Percentiles rank a stretch among this genome's conserved stretches.
Evolutionary conservation across 37 sponge, comb jelly and placozoan species (phyloP).

Genomic region (Cladorhizidae sp.): DNA sequence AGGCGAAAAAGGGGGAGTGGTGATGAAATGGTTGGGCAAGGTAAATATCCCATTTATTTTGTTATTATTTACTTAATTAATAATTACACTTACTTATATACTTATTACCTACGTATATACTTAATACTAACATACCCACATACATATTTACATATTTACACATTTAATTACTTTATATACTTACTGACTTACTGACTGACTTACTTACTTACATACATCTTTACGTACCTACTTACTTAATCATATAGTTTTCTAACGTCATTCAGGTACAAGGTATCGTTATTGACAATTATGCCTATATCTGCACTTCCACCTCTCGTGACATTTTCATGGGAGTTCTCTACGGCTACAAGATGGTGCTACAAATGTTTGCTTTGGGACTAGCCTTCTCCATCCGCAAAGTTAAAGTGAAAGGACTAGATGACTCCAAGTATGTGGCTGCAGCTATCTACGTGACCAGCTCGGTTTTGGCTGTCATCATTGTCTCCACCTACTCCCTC

Average conservation of each 20-base stretch:
- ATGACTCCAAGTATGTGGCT: constrained; percentile 53
- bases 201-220: too few relatives aligned
- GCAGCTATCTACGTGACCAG: constrained; percentile 55
- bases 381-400: constrained; percentile 58
- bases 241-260: not conserved
- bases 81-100: not conserved
- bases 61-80: not conserved
- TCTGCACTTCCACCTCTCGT: constrained; percentile 14
- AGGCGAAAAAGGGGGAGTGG: too few relatives aligned
- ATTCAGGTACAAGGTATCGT: constrained; percentile 3
- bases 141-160: too few relatives aligned
- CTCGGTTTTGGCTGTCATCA: constrained; percentile 30
- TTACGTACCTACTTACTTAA: too few relatives aligned
- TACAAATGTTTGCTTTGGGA: constrained; percentile 43
- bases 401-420: constrained; percentile 61
- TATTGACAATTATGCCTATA: constrained; percentile 4
- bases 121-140: not conserved
- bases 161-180: too few relatives aligned
- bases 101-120: not conserved
- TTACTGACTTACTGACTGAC: too few relatives aligned
- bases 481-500: constrained; percentile 26
- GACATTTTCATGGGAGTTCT: constrained; percentile 45
- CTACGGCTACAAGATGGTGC: constrained; percentile 45
- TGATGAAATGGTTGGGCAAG: too few relatives aligned
- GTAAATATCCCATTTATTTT: too few relatives aligned